Evolutionary conservation across 1,140 invertebrate genomes (phyloP).

Genomic region (Arctopsyche grandis): DNA sequence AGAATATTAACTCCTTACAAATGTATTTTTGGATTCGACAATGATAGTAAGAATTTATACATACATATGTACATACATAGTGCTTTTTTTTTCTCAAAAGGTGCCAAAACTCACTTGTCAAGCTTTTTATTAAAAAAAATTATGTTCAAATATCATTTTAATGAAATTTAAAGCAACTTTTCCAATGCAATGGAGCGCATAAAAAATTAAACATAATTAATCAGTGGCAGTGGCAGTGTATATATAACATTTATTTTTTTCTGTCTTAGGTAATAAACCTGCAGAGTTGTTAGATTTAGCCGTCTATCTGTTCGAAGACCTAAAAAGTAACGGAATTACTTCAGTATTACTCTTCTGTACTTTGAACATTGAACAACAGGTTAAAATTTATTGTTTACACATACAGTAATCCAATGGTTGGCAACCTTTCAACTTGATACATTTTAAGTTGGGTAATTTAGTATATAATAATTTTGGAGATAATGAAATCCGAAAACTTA

Average conservation of each 20-base stretch:
- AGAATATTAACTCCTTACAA: conserved; percentile 79
- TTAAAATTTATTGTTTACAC: conserved; percentile 37
- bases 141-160: no score
- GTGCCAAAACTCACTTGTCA: no score
- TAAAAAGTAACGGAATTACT: conserved; percentile 65
- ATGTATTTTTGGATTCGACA: conserved; percentile 69
- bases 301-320: conserved; percentile 64
- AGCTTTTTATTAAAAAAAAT: no score
- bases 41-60: conserved; percentile 61
- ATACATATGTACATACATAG: no score
- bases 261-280: not conserved
- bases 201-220: no score
- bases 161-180: no score
- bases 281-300: conserved; percentile 66
- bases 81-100: no score
- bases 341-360: conserved; percentile 56
- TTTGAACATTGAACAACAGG: conserved; percentile 52
- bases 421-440: no score
- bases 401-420: not conserved
- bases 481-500: no score
- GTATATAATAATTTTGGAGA: no score
- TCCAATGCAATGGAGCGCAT: no score
- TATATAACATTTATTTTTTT: not conserved
- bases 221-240: conserved; percentile 37
- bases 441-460: no score